A percentile compares a stretch with the other conserved stretches of the same genome.
phyloP scores from a whole-genome alignment of 1,140 invertebrate species.

The Zaprionus ornatus region DNA sequence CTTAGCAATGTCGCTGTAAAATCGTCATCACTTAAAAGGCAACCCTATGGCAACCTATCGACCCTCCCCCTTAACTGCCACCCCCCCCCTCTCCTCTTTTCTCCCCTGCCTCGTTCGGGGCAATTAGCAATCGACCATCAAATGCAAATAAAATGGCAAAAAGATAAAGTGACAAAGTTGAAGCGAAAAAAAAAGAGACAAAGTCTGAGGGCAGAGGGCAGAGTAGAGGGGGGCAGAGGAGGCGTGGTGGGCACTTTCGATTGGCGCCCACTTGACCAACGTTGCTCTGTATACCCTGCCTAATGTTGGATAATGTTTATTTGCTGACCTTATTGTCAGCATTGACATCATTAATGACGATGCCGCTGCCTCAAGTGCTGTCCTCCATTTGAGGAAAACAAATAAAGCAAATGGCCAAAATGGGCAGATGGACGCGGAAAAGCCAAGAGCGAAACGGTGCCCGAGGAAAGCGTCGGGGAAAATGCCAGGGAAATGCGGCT shows the following conservation, averaged over 20 bases:
- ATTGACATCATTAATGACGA: slow-evolving; percentile 77
- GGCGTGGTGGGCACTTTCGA: slow-evolving; percentile 12
- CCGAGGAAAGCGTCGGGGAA: not conserved
- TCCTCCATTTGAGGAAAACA: slow-evolving; percentile 66
- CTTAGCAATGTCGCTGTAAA: slow-evolving; percentile 40
- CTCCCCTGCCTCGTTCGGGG: not conserved
- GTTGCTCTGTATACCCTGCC: slow-evolving; percentile 1
- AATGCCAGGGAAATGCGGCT: not conserved
- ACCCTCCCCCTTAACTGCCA: not conserved
- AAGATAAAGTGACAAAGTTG: slow-evolving; percentile 15
- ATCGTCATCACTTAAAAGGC: slow-evolving; percentile 20
- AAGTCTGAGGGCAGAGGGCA: slow-evolving; percentile 3
- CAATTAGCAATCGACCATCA: slow-evolving; percentile 49
- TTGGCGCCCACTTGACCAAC: not conserved
- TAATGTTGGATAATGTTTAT: slow-evolving; percentile 47
- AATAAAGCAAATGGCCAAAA: slow-evolving; percentile 46
- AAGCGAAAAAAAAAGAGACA: not conserved
- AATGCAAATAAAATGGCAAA: slow-evolving; percentile 40
- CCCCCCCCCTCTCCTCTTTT: too few species aligned
- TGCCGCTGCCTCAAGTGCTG: slow-evolving; percentile 63
- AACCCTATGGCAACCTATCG: not conserved
- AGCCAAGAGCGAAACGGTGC: too few species aligned
- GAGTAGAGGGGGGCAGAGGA: not conserved
- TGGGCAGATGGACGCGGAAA: not conserved
- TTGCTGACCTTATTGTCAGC: slow-evolving; percentile 60